Evolutionary conservation across 2,113 vertebrate species (phyloP).

Genomic region (Nicator chloris): DNA sequence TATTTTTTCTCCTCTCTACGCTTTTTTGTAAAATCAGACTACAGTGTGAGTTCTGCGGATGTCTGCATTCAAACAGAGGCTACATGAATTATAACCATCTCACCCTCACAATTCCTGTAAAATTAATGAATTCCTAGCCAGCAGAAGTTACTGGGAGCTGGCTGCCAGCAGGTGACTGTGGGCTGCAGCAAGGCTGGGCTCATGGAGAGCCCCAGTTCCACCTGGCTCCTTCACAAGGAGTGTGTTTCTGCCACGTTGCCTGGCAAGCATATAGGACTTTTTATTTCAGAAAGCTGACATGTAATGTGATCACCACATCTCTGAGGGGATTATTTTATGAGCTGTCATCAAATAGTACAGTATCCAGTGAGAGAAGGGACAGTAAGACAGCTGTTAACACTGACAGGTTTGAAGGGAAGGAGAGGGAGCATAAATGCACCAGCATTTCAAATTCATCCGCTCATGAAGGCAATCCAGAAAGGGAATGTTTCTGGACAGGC

Average conservation of each 20-base stretch:
- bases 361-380: neutral
- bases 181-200: neutral
- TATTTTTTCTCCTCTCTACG: neutral
- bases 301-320: neutral
- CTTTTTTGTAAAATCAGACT: neutral
- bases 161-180: neutral
- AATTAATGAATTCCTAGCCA: neutral
- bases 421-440: neutral
- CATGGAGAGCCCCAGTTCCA: neutral
- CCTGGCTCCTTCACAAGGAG: neutral
- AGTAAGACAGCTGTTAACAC: conserved; percentile 5
- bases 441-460: neutral
- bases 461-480: neutral
- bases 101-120: neutral
- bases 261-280: neutral
- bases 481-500: neutral
- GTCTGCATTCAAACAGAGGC: neutral
- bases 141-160: neutral
- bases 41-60: neutral
- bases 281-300: neutral
- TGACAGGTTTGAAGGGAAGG: neutral
- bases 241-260: conserved; percentile 23
- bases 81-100: neutral
- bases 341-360: neutral
- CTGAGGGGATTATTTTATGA: conserved; percentile 11